A percentile compares a stretch with the other conserved stretches of the same genome.
Evolutionary conservation across 2,113 vertebrate species (phyloP).

Genomic region (Salvelinus alpinus): DNA sequence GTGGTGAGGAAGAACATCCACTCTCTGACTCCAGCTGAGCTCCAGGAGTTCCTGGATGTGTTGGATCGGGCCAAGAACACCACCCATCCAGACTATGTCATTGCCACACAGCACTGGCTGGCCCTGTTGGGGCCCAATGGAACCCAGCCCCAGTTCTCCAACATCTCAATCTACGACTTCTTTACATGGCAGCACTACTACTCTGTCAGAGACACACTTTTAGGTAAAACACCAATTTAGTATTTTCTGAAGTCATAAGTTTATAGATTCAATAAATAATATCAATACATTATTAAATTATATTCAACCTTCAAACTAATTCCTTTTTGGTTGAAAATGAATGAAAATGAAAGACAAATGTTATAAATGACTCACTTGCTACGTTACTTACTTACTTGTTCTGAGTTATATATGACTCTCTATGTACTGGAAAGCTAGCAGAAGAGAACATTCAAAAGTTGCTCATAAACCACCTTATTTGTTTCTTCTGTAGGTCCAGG

Average conservation of each 20-base stretch:
- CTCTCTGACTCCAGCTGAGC: constrained; percentile 79
- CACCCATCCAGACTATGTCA: constrained; percentile 86
- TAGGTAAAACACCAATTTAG: constrained; percentile 76
- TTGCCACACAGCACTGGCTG: constrained; percentile 92
- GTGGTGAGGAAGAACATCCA: constrained; percentile 84
- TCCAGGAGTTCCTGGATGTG: constrained; percentile 82
- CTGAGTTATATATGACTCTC: no score
- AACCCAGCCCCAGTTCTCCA: constrained; percentile 83
- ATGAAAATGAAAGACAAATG: no score
- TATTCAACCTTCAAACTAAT: no score
- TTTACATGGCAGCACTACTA: constrained; percentile 99
- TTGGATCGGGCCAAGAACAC: constrained; percentile 85
- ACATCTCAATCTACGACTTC: constrained; percentile 91
- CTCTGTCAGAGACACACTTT: constrained; percentile 91
- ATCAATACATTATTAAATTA: no score
- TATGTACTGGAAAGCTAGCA: no score
- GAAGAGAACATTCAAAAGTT: no score
- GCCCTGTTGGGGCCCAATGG: constrained; percentile 85
- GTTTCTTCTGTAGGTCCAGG: constrained; percentile 81
- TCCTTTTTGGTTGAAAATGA: no score
- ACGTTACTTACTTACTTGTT: no score
- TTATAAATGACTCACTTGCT: no score
- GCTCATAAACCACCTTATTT: not conserved
- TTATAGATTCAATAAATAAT: no score
- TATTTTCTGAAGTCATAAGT: not conserved